Conservation (phyloP, 2,113 vertebrate species). For the Merops nubicus region DNA sequence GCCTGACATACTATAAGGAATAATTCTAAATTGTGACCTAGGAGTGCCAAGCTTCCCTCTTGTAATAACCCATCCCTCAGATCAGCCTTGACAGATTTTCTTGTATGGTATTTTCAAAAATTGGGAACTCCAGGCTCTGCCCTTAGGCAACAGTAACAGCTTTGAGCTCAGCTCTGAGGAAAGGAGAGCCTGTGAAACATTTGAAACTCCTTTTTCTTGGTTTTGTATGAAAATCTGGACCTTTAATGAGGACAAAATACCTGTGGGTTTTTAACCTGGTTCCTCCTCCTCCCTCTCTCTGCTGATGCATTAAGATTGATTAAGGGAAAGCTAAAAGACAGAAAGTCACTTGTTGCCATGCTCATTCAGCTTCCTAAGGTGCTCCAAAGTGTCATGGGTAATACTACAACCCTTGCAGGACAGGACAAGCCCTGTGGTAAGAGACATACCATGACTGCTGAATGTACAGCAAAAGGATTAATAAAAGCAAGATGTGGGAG, state of each 20-base stretch:
- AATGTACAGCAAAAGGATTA: neutral
- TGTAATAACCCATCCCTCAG: neutral
- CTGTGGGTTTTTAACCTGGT: neutral
- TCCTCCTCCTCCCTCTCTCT: neutral
- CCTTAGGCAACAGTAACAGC: neutral
- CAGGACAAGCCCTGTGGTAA: neutral
- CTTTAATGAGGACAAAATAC: constrained; percentile 1
- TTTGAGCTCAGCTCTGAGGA: neutral
- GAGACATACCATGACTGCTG: neutral
- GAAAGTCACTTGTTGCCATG: neutral
- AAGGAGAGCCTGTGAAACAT: neutral
- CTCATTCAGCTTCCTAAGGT: neutral
- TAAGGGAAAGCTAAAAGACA: neutral
- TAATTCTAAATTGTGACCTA: neutral
- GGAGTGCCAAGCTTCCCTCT: neutral
- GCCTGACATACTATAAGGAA: neutral
- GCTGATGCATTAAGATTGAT: neutral
- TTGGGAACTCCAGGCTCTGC: neutral
- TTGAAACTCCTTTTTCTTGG: neutral
- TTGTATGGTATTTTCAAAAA: constrained; percentile 15
- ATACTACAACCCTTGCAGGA: neutral
- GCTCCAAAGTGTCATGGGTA: neutral
- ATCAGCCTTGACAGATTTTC: neutral
- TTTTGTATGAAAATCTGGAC: neutral
- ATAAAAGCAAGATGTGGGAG: neutral